Evolutionary conservation across 35 echinoderm and acorn worm genomes (phyloP).

Genomic region (Heliocidaris tuberculata): DNA sequence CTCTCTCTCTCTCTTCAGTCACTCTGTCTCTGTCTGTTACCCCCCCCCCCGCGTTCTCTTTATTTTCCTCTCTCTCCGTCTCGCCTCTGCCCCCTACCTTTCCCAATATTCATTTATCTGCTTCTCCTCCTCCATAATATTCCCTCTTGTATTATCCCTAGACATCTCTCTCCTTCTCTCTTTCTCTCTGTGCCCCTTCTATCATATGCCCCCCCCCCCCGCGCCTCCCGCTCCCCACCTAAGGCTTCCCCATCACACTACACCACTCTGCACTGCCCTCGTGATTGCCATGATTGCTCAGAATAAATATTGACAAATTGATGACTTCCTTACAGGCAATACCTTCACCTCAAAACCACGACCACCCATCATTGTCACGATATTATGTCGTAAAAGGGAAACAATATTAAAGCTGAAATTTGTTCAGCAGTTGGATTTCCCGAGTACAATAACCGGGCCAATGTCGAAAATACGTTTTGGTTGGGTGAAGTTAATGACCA

Average conservation of each 20-base stretch:
- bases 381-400: background rate
- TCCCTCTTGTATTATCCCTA: background rate
- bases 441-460: background rate
- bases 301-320: slow-evolving; percentile 34
- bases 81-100: too few relatives aligned
- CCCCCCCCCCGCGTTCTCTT: too few relatives aligned
- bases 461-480: background rate
- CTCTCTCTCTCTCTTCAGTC: too few relatives aligned
- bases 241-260: background rate
- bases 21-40: too few relatives aligned
- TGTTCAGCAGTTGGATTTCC: background rate
- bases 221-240: background rate
- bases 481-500: background rate
- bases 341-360: background rate
- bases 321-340: slow-evolving; percentile 17
- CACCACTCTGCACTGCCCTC: background rate
- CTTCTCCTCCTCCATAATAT: background rate
- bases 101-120: too few relatives aligned
- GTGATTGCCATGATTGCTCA: background rate
- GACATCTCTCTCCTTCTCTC: too few relatives aligned
- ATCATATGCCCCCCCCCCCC: background rate
- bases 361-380: background rate
- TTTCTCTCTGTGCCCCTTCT: background rate
- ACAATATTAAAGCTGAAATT: background rate
- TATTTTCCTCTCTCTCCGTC: too few relatives aligned